Evolutionary conservation across 2,888 invertebrate genomes (phyloP), one percentile per base, ranked within the genome.

Genomic region (Dione vanillae): DNA sequence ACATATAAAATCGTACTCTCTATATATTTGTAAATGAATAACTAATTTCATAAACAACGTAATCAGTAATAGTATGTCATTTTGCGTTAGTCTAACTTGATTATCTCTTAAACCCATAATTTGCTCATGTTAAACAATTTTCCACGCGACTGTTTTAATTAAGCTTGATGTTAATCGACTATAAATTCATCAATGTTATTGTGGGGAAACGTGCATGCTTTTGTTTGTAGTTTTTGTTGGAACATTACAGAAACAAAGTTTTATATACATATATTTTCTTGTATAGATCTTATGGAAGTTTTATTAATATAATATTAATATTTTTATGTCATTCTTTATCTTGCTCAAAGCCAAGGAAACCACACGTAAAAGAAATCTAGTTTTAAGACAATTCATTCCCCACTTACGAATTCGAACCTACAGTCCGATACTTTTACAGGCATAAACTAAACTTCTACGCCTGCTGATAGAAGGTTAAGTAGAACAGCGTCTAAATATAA

Each of bases 131-230:
- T 56, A 16, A 56, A 37, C 56, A 37, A 40, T 56, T 56, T 56
- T 37, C 56, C 56, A 40, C 56, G 20, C 56, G 37, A 56, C 56
- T 16, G 56, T 56, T 56, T 56, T 56, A 56, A 56, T 56, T 56
- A 56, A 56, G 56, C 56, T 37, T 11, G 56, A 56, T 56, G 56
- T 56, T 56, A 56, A 56, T 56, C 56, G 56, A 56, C 56, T 16
- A 56, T 56, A 56, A 56, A 56, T 56, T 56, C 40, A 2, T 56
- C 56, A 56, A 56, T 56, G 56, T 56, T 56, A 37, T 56, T 56
- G 56, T 56, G 56, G 56, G 37, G 16, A 56, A 40, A 40, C 11
- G 37, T 56, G 11, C 56, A 56, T 40, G 37, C 16, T 56, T 37
- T 56, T 56, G 7, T 56, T 56, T 56, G 37, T 56, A 56, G 16